phyloP scores from a whole-genome alignment of 2,797 vertebrate species.

The Crypturellus tataupa region DNA sequence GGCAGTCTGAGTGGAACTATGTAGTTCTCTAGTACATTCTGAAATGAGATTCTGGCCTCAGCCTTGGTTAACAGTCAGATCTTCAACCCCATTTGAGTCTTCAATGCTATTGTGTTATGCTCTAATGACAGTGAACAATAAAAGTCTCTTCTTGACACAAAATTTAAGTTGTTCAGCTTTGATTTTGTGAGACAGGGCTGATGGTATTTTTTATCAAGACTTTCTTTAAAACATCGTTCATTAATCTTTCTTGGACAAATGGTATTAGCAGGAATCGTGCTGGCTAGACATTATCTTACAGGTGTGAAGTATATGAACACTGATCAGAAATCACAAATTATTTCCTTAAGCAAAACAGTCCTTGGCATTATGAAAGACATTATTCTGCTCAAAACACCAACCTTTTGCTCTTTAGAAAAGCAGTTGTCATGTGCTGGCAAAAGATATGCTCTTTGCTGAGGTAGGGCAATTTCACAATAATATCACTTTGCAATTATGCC shows the following conservation, averaged over 20 bases:
- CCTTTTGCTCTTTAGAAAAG: background rate
- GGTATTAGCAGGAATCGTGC: background rate
- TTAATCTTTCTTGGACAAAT: background rate
- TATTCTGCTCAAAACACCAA: background rate
- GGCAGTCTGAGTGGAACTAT: background rate
- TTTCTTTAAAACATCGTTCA: background rate
- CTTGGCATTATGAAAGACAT: background rate
- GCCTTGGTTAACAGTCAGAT: background rate
- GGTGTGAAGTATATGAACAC: background rate
- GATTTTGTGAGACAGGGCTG: background rate
- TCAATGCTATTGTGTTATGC: background rate
- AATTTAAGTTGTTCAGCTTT: background rate
- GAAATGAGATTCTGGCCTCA: background rate
- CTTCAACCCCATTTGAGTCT: background rate
- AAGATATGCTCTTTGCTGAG: background rate
- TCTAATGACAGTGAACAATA: background rate
- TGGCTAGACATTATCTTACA: background rate
- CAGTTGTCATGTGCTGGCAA: background rate
- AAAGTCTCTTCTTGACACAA: background rate
- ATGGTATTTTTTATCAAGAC: background rate
- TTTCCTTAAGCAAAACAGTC: background rate
- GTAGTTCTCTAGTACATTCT: background rate
- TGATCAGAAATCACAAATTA: background rate
- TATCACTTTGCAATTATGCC: background rate
- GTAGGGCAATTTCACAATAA: background rate